A percentile compares a stretch with the other conserved stretches of the same genome.
Conservation (phyloP, 2,888 invertebrate genomes). For the Eutolmus rufibarbis region DNA sequence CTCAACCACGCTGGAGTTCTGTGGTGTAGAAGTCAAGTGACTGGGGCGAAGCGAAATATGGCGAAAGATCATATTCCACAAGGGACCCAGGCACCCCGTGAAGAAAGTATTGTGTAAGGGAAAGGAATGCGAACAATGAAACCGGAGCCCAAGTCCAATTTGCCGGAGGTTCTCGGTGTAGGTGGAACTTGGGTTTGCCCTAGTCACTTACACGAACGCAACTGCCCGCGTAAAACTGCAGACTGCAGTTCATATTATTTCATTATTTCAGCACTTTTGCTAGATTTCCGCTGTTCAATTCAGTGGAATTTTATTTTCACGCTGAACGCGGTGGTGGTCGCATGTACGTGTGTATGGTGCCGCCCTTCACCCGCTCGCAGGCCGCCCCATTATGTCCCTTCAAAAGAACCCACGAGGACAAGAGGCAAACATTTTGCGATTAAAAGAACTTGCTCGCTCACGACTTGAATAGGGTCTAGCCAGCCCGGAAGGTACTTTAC, state of each 20-base stretch:
- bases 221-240: neutral
- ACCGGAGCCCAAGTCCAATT: neutral
- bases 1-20: neutral
- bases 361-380: neutral
- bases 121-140: constrained; percentile 17
- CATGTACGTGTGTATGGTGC: neutral
- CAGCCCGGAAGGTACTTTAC: constrained; percentile 12
- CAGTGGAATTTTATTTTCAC: neutral
- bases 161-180: neutral
- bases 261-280: constrained; percentile 40
- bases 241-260: constrained; percentile 20
- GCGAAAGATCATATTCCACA: neutral
- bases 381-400: neutral
- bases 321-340: neutral
- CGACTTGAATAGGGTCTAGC: constrained; percentile 18
- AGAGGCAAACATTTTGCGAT: constrained; percentile 9
- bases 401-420: neutral
- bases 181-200: neutral
- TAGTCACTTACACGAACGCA: constrained; percentile 2
- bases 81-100: neutral
- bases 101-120: neutral
- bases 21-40: constrained; percentile 17
- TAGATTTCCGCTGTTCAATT: constrained; percentile 25
- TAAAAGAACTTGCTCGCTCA: neutral
- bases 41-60: neutral